Base-by-base conservation (phyloP, 2,113 vertebrate genomes). In the Atherinomorus stipes region DNA sequence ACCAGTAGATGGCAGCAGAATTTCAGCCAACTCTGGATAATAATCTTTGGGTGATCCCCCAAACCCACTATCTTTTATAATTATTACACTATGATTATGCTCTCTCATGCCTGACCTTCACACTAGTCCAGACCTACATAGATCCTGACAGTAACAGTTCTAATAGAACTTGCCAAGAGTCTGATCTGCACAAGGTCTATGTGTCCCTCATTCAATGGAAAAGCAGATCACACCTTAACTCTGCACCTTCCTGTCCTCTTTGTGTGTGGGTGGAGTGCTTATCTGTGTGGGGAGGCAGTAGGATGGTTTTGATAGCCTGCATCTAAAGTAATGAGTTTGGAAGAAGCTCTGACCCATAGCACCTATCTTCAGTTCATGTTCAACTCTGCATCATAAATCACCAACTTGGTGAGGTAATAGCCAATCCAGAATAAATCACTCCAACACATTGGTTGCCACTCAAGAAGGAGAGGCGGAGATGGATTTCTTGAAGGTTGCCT, bases 1-100 rank as follows among this genome's bases (percentile, higher is more conserved):
- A 21, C 73, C 92, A 91, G 19, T 71, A 90, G 91, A 79, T 86
- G 86, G 89, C 89, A 90, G 84, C 82, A 93, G 62, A 49, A 34
- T 34, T 7, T 54, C 59, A 83, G 40, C 51, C n/a, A 84, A 68
- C 11, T 22, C 18, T 61, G 4, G 26, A 21, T 13, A 18, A 4
- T 50, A 42, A n/a, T 21, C 0, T 2, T 31, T 21, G 8, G 38
- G 7, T 42, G n/a, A n/a, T 45, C 26, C 59, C 28, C 26, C n/a
- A n/a, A 21, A 45, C 31, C 52, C 28, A 18, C 44, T 34, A 57
- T 64, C 51, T 53, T 73, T 74, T 54, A 52, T 76, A n/a, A 51
- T 81, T 51, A 64, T 23, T 51, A 56, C 40, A 58, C 50, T n/a
- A 16, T 16, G 5, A 34, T 34, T 9, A 7, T 76, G n/a, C 23